Base-by-base conservation (phyloP, 1,140 invertebrate species). In the Harpegnathos saltator region DNA sequence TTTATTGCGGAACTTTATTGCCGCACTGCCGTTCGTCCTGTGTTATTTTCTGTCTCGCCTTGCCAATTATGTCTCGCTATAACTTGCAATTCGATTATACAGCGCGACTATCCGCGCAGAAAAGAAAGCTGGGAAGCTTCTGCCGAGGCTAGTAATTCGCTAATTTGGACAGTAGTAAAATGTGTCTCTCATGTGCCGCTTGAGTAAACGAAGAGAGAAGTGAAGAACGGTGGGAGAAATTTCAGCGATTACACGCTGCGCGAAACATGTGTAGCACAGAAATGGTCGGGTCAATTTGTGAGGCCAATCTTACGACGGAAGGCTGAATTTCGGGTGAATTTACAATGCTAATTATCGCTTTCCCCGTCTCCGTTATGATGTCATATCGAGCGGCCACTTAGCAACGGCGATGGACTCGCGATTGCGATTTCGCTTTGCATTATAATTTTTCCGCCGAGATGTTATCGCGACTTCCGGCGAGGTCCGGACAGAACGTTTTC, bases 381-480 rank as follows among this genome's bases (percentile, higher is more conserved):
- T 77, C 62, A 77, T 24, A 52, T 44, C 38, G 29, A 66, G 52
- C 38, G 38, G 22, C 12, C 22, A 14, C 69, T 69, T 58, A 44
- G 65, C 75, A 69, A 80, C 54, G 38, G 52, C 22, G 52, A 80
- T 44, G 33, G 58, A 69, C 33, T 71, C 65, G 75, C 44, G n/a
- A n/a, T 80, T 80, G 58, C 65, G 33, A 69, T 69, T 69, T 26
- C 75, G 65, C 65, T 22, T 75, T 24, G 48, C 50, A 69, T 80
- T 69, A 65, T 71, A 44, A 80, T 69, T 69, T 80, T 19, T 78
- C 69, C 33, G 33, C 33, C 17, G 22, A 44, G 63, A 78, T 69
- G 63, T 22, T 69, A 78, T 69, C 75, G 75, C 38, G 29, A 69
- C 24, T 78, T 78, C 75, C 75, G 75, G 63, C 75, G 75, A 68